phyloP scores from a whole-genome alignment of 2,113 vertebrate genomes.

The Blennius ocellaris region DNA sequence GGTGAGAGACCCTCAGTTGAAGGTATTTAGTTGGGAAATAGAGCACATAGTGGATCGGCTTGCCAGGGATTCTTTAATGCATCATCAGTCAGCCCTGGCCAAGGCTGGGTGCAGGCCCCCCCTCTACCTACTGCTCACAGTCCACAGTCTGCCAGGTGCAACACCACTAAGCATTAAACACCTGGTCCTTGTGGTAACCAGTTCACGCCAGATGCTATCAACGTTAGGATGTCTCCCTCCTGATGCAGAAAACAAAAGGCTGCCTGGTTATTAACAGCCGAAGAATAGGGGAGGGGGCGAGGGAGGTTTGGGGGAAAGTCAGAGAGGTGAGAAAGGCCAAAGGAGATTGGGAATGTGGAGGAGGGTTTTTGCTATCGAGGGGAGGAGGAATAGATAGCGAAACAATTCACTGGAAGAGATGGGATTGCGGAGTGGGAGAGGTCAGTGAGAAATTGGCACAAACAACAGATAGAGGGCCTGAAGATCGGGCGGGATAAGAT shows the following conservation, averaged over 20 bases:
- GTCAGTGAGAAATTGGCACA: slow-evolving; percentile 16
- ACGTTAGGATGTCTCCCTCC: slow-evolving; percentile 43
- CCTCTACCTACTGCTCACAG: neutral
- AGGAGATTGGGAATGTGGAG: slow-evolving; percentile 12
- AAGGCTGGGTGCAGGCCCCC: slow-evolving; percentile 22
- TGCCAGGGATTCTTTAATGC: slow-evolving; percentile 70
- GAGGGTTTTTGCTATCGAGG: neutral
- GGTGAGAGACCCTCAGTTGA: slow-evolving; percentile 12
- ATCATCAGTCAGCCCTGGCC: slow-evolving; percentile 70
- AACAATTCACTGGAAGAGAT: slow-evolving; percentile 22
- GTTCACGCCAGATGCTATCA: slow-evolving; percentile 41
- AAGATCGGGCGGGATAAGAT: slow-evolving; percentile 28
- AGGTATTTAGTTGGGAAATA: slow-evolving; percentile 58
- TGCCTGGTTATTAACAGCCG: slow-evolving; percentile 5
- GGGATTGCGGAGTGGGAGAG: slow-evolving; percentile 10
- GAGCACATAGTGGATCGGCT: slow-evolving; percentile 61
- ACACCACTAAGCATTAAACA: slow-evolving; percentile 65
- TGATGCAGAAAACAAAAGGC: neutral
- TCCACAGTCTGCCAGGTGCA: slow-evolving; percentile 39
- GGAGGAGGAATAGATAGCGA: slow-evolving; percentile 9
- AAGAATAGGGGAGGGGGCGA: neutral
- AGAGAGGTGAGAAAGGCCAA: slow-evolving; percentile 19
- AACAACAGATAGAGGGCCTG: slow-evolving; percentile 4
- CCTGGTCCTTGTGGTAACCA: slow-evolving; percentile 62
- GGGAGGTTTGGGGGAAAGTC: neutral